These are phyloP conservation scores for Lepilemur septentrionalis DNA, from an alignment of 2,797 vertebrate species.

Conservation along the genomic window DNA sequence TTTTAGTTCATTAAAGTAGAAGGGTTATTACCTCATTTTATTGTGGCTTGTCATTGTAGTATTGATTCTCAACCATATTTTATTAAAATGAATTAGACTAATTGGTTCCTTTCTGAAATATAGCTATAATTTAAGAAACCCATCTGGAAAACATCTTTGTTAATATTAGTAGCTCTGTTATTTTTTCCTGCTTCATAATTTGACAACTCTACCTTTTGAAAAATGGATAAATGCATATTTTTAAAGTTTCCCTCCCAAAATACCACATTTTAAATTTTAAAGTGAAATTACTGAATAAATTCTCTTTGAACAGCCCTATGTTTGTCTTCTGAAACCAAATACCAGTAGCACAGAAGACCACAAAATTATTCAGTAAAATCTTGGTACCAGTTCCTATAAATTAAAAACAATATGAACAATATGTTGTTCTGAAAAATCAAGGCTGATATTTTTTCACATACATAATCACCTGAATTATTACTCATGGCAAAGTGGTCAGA, in stretches of 20 bases:
- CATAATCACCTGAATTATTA: neutral
- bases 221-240: conserved; percentile 48
- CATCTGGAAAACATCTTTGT: conserved; percentile 57
- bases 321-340: conserved; percentile 58
- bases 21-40: neutral
- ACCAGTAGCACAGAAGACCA: conserved; percentile 32
- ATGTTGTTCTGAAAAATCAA: conserved; percentile 20
- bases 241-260: neutral
- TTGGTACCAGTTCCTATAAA: conserved; percentile 17
- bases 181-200: conserved; percentile 60
- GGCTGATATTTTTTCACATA: neutral
- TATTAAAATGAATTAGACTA: conserved; percentile 53
- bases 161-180: conserved; percentile 38
- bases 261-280: conserved; percentile 45
- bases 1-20: neutral
- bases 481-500: neutral
- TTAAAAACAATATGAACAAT: conserved; percentile 42
- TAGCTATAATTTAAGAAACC: conserved; percentile 32
- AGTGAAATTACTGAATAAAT: conserved; percentile 50
- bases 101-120: conserved; percentile 34
- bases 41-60: conserved; percentile 2
- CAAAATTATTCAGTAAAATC: conserved; percentile 55
- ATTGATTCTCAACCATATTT: conserved; percentile 29
- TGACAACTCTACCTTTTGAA: conserved; percentile 39
- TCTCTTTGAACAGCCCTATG: conserved; percentile 17